Evolutionary conservation across 2,797 vertebrate species (phyloP).

Genomic region (Sebastes cheni): DNA sequence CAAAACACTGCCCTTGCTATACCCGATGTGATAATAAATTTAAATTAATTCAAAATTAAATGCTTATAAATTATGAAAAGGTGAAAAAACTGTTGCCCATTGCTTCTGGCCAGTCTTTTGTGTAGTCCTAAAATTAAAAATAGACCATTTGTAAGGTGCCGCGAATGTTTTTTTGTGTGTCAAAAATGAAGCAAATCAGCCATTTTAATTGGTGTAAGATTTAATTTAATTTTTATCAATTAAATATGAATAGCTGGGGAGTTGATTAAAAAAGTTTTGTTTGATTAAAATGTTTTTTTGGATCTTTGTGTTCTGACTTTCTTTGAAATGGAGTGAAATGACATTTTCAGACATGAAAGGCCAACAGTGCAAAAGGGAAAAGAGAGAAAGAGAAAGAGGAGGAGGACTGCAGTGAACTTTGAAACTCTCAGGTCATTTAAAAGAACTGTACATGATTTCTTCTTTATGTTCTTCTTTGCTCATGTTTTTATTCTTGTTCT

Average conservation of each 20-base stretch:
- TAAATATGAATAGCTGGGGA: background rate
- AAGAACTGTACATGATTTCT: background rate
- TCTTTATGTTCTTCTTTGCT: background rate
- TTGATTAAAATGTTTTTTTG: background rate
- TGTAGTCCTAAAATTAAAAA: slow-evolving; percentile 16
- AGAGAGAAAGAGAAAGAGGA: background rate
- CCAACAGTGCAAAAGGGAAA: background rate
- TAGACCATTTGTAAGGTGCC: slow-evolving; percentile 10
- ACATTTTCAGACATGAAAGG: background rate
- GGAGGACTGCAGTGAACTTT: background rate
- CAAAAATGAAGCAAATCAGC: slow-evolving; percentile 17
- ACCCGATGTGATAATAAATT: slow-evolving; percentile 39
- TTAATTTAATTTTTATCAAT: slow-evolving; percentile 8
- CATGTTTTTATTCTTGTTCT: background rate
- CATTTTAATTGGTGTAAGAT: slow-evolving; percentile 13
- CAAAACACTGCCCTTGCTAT: slow-evolving; percentile 65
- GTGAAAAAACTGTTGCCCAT: slow-evolving; percentile 19
- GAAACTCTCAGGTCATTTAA: background rate
- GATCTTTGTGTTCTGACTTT: background rate
- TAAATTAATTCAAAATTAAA: slow-evolving; percentile 53
- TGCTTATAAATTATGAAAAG: slow-evolving; percentile 40
- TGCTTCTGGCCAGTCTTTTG: slow-evolving; percentile 41
- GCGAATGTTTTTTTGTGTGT: slow-evolving; percentile 27
- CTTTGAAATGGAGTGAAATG: slow-evolving; percentile 18
- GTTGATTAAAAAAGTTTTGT: background rate